These are phyloP conservation scores for Callinectes sapidus DNA, from an alignment of 2,888 invertebrate genomes.

Conservation along the genomic window DNA sequence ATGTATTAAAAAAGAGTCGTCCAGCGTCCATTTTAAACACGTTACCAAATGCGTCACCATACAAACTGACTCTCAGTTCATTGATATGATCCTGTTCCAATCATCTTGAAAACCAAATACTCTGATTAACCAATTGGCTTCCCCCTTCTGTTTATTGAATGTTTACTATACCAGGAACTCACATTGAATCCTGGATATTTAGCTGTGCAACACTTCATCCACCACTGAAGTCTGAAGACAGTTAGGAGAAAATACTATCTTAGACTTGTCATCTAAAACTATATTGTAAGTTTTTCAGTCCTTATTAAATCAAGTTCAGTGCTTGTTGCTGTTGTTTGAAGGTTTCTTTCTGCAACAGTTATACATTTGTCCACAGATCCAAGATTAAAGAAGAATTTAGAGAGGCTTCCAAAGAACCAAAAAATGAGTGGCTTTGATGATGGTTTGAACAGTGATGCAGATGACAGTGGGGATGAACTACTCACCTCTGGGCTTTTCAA, in stretches of 20 bases:
- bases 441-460: conserved; percentile 46
- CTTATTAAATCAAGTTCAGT: background rate
- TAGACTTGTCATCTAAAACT: background rate
- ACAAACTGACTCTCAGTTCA: too few species aligned
- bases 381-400: background rate
- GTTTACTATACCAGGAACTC: background rate
- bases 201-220: background rate
- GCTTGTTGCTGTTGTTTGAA: background rate
- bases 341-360: background rate
- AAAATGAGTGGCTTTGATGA: conserved; percentile 42
- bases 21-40: too few species aligned
- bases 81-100: too few species aligned
- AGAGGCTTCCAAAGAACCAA: background rate
- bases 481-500: conserved; percentile 56
- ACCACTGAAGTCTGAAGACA: too few species aligned
- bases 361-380: background rate
- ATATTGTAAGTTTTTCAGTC: background rate
- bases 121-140: too few species aligned
- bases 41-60: too few species aligned
- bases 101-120: too few species aligned
- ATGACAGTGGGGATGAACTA: conserved; percentile 52
- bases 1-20: too few species aligned
- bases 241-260: too few species aligned
- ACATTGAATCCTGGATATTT: background rate
- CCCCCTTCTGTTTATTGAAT: too few species aligned